Evolutionary conservation across 1,140 invertebrate genomes (phyloP).

Genomic region (Rhyzopertha dominica): DNA sequence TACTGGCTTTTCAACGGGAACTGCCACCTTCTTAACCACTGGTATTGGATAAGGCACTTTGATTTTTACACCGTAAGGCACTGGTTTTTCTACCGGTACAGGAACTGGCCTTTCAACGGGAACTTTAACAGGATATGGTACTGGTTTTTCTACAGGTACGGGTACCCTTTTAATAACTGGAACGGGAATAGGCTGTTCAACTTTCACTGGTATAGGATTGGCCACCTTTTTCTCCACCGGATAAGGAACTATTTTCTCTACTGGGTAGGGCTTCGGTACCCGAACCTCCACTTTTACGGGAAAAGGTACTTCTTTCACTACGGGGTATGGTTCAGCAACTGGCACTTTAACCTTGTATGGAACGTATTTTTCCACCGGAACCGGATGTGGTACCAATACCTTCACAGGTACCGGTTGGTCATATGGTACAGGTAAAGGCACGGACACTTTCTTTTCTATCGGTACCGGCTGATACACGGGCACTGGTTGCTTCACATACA

Average conservation of each 20-base stretch:
- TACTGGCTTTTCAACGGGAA: too few relatives aligned
- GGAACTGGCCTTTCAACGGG: conserved; percentile 55
- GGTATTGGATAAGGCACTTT: conserved; percentile 50
- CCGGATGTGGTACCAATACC: conserved; percentile 14
- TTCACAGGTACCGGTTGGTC: conserved; percentile 24
- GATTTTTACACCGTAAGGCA: conserved; percentile 50
- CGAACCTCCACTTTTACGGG: too few relatives aligned
- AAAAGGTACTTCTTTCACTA: conserved; percentile 37
- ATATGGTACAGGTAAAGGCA: conserved; percentile 36
- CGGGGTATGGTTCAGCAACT: conserved; percentile 45
- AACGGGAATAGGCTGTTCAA: conserved; percentile 52
- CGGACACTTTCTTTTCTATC: conserved; percentile 43
- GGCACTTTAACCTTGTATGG: conserved; percentile 46
- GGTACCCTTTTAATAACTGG: conserved; percentile 58
- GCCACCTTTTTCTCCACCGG: conserved; percentile 60
- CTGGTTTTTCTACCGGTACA: conserved; percentile 55
- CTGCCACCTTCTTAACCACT: conserved; percentile 51
- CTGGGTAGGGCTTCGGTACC: conserved; percentile 59
- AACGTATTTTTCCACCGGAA: conserved; percentile 42
- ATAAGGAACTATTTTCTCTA: conserved; percentile 58
- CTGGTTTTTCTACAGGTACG: conserved; percentile 51
- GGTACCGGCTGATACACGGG: conserved; percentile 39
- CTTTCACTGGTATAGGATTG: conserved; percentile 59
- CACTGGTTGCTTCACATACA: conserved; percentile 37
- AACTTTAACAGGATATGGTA: conserved; percentile 56